Evolutionary conservation across 2,888 invertebrate species (phyloP), one percentile per base, ranked within the genome.

Genomic region (Lamellibrachia columna): DNA sequence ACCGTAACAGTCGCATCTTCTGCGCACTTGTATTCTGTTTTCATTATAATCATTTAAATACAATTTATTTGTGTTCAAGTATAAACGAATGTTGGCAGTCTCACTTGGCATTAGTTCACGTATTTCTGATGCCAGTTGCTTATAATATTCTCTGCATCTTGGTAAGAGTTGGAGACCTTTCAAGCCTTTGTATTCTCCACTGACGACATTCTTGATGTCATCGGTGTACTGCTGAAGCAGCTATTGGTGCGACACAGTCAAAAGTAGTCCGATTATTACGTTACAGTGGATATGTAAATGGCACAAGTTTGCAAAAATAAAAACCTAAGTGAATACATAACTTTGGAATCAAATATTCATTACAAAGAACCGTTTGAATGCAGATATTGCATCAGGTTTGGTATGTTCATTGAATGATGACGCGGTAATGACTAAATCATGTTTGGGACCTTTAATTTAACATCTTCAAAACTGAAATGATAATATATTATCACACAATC

Each of bases 191-290:
- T 75, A n/a, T 75, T 75, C 75, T n/a, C 75, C 75, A n/a, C n/a
- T n/a, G 15, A n/a, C 75, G 75, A 75, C n/a, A 75, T 75, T n/a
- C n/a, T n/a, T 75, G 75, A 75, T n/a, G 75, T 75, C 75, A 75
- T 75, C 75, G 22, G 75, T 75, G 75, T 75, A 75, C 75, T 6
- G 75, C 75, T 75, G 75, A 75, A 75, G 75, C 22, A 75, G 75
- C 75, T 75, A n/a, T 22, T 75, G 75, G 22, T 15, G n/a, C 75
- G n/a, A 75, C 75, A n/a, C 22, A 22, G 3, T 75, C 22, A 75
- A 22, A 4, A 75, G n/a, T 75, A 75, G 22, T 40, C 1, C 40
- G 40, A 40, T 40, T 3, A 92, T 53, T 75, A 75, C 75, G 22
- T 75, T 11, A 75, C 22, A 75, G 75, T 75, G 6, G 11, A 22